phyloP scores from a whole-genome alignment of 92 coral and sea anemone species.

The Zoanthus sansibaricus region DNA sequence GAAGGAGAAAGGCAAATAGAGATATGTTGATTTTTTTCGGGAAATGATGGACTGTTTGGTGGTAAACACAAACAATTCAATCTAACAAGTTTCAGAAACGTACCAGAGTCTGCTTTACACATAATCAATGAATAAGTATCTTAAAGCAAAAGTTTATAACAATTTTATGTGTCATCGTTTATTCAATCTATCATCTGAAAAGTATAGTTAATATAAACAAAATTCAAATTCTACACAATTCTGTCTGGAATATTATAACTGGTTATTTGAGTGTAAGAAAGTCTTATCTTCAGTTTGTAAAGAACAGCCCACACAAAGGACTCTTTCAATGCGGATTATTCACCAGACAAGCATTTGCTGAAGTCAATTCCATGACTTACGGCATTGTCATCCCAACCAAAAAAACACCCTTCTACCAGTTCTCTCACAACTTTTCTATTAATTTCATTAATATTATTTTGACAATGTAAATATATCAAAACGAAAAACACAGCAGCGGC shows the following conservation, averaged over 20 bases:
- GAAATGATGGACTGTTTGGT: too few relatives aligned
- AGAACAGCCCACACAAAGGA: too few relatives aligned
- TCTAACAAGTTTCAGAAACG: too few relatives aligned
- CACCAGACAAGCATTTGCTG: background rate
- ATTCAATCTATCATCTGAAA: background rate
- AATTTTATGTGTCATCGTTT: background rate
- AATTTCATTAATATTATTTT: background rate
- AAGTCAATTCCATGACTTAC: background rate
- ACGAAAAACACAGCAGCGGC: background rate
- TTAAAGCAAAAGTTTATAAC: background rate
- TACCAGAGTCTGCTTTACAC: too few relatives aligned
- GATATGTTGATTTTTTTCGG: too few relatives aligned
- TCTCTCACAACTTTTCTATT: background rate
- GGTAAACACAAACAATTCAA: too few relatives aligned
- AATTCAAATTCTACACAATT: background rate
- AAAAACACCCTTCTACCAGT: background rate
- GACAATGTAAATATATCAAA: background rate
- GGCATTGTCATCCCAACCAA: background rate
- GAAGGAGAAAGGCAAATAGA: too few relatives aligned
- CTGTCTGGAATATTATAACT: background rate
- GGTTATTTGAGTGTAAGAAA: too few relatives aligned
- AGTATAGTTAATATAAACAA: background rate
- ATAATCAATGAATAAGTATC: too few relatives aligned
- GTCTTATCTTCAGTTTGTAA: too few relatives aligned
- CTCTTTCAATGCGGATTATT: background rate